Evolutionary conservation across 2,797 vertebrate genomes (phyloP), one percentile per base, ranked within the genome.

Genomic region (Thunnus albacares): DNA sequence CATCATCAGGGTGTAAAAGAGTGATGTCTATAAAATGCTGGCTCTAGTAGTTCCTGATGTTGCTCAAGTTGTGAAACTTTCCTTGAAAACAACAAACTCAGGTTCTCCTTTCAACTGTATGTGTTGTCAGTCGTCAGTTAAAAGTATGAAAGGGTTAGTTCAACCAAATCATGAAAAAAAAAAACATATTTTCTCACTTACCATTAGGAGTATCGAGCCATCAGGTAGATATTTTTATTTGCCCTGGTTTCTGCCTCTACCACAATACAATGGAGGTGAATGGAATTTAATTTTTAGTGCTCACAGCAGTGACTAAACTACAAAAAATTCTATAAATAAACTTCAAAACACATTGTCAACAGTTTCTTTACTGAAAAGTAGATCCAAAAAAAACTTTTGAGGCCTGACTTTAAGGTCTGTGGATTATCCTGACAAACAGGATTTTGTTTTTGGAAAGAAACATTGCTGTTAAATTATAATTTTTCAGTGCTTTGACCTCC

Each of bases 371-470:
- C 24, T 6, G 47, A 43, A 33, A 62, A 65, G 47, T 43, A 61
- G 15, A 45, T 60, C 59, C n/a, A 63, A 66, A 68, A 30, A 30
- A 58, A 81, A 41, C 52, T 22, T 63, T 75, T 35, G 38, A 18
- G 17, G 45, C 45, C 45, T 49, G 45, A 72, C 71, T 69, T 20
- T 53, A 35, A 69, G 22, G n/a, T 62, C 38, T 65, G 53, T 47
- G 69, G 65, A 76, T 77, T 79, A 65, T 73, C 43, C 51, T 10
- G 26, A 33, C 14, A 51, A 60, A 60, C 47, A 65, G 38, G 45
- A 35, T 52, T 52, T 59, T 49, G 52, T 55, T 43, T n/a, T 45
- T 72, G 47, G n/a, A 67, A 57, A 65, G 18, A 28, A 14, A 24
- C 17, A 24, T 9, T 43, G 9, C 45, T n/a, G 35, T 22, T 24